Evolutionary conservation across 2,113 vertebrate genomes (phyloP).

Genomic region (Rhynchopsitta pachyrhyncha): DNA sequence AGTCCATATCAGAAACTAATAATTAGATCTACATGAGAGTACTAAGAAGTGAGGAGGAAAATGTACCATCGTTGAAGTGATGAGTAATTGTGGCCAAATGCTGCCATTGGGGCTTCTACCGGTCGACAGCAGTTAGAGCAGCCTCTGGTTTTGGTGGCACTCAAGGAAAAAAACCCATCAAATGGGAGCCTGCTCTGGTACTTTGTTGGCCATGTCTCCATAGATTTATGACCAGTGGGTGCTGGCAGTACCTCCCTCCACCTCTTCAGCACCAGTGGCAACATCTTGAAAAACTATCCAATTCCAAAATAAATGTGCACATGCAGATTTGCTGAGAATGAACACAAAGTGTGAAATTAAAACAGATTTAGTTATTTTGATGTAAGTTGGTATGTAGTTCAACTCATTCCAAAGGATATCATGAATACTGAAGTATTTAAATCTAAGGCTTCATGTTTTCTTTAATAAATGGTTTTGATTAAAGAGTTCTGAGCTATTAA

Average conservation of each 20-base stretch:
- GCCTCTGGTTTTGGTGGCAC: not conserved
- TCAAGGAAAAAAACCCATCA: not conserved
- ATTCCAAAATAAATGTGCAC: not conserved
- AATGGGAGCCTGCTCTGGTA: not conserved
- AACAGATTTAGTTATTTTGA: conserved; percentile 33
- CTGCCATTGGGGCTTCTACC: not conserved
- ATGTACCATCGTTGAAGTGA: fast-evolving
- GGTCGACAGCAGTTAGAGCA: not conserved
- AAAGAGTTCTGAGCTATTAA: not conserved
- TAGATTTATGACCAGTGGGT: fast-evolving
- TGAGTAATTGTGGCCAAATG: not conserved
- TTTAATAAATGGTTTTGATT: conserved; percentile 24
- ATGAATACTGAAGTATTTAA: conserved; percentile 10
- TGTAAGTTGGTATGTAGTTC: not conserved
- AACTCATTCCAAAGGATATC: conserved; percentile 25
- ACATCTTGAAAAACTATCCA: not conserved
- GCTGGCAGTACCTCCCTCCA: not conserved
- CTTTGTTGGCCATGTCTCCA: not conserved
- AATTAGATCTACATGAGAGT: not conserved
- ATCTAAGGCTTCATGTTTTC: not conserved
- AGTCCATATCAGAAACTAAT: not conserved
- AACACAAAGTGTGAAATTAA: not conserved
- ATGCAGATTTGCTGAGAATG: not conserved
- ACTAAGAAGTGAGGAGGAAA: fast-evolving
- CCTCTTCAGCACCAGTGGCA: not conserved